Evolutionary conservation across 2,888 invertebrate genomes (phyloP), one percentile per base, ranked within the genome.

Genomic region (Geotrupes spiniger): DNA sequence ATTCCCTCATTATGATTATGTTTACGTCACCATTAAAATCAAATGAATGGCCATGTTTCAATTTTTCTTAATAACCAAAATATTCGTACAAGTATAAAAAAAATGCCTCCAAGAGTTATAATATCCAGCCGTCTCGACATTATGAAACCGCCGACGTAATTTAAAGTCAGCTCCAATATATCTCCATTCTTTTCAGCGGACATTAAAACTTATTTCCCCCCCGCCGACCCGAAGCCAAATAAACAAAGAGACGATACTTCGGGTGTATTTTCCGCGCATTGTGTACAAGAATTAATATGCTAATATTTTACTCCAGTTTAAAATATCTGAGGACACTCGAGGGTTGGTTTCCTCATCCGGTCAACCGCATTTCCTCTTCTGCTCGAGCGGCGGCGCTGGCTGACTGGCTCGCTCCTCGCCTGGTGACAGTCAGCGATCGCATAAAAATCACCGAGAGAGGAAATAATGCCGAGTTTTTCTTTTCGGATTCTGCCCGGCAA

Each of bases 231-330:
- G 52, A 54, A 48, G 51, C 41, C 42, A 63, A 63, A 66, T 65
- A 68, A 67, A 68, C 65, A 67, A 68, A 62, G 61, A 60, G 52
- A 52, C 49, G 49, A 49, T 59, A 21, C 21, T 21, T 21, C 21
- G 21, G 53, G 58, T 57, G 59, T 57, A 61, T 63, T 67, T 65
- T 65, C 63, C 61, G 65, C 57, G 64, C 64, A 68, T 69, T 69
- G 68, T 70, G 61, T 66, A 65, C 67, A 57, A 68, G 69, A 69
- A 71, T 70, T 69, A 70, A 71, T 71, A 71, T 58, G 68, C 63
- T 66, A 63, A 66, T 71, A 71, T 69, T 69, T 71, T 67, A 69
- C 57, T 57, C 51, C 57, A 59, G 57, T 64, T 62, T 62, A 65
- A 70, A 68, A 69, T 66, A 67, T 63, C 60, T 63, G 65, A 68